Base-by-base conservation (phyloP, 2,888 invertebrate genomes). In the Euzetes globulus region DNA sequence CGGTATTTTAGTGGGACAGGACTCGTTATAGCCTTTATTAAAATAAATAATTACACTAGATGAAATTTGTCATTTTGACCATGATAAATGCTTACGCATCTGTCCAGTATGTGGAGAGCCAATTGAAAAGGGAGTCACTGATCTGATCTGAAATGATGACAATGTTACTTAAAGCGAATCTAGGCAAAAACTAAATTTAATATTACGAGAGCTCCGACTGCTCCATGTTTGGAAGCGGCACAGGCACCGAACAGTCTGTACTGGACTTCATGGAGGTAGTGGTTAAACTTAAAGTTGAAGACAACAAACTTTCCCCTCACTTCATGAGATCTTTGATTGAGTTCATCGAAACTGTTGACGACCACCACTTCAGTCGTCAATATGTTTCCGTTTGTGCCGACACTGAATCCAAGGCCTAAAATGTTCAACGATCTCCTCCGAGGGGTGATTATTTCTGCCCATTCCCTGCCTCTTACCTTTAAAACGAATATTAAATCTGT, bases 41-140 rank as follows among this genome's bases (percentile, higher is more conserved):
- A 47, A 27, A 58, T 17, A 70, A 22, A 22, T 17, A 47, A 22
- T 55, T 29, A n/a, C n/a, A n/a, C n/a, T n/a, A n/a, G n/a, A n/a
- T n/a, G n/a, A n/a, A n/a, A n/a, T n/a, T n/a, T n/a, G n/a, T n/a
- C n/a, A n/a, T n/a, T n/a, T n/a, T n/a, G n/a, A n/a, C n/a, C 1
- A 58, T 15, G 29, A 4, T 13, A 22, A 22, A 50, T 25, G 47
- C 45, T 11, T 68, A 41, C 50, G 74, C 72, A 47, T 65, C 81
- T 86, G 84, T 1, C 92, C 92, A 0, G 92, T 90, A 79, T 92
- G 92, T 0, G 91, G 90, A 0, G 89, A 87, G 79, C 88, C 86
- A 52, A 92, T 86, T 0, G 91, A 92, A 81, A 88, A 89, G 0
- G 91, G 90, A 0, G 91, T 87, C 9, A 91, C 86, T 0, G 91